These are phyloP conservation scores for Vanacampus margaritifer DNA, from an alignment of 2,113 vertebrate species.

Conservation along the genomic window DNA sequence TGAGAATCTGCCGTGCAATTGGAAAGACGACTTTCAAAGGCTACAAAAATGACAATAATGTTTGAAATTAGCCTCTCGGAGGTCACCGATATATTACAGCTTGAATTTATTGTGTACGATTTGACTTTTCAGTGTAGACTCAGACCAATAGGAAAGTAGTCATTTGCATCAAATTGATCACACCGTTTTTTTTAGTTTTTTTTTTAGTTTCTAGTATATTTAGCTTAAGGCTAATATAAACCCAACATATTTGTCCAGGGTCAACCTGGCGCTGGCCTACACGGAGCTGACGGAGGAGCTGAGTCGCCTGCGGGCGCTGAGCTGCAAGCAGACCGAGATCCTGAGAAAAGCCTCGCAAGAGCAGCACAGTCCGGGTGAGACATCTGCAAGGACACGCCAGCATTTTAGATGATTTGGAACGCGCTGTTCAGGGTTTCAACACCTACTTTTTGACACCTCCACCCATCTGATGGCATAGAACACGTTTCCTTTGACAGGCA, in stretches of 20 bases:
- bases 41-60: too few species aligned
- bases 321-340: slow-evolving; percentile 89
- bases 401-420: background rate
- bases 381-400: background rate
- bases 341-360: slow-evolving; percentile 88
- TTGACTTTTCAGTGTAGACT: too few species aligned
- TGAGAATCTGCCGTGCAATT: background rate
- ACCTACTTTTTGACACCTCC: background rate
- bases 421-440: background rate
- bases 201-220: too few species aligned
- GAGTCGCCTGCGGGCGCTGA: slow-evolving; percentile 83
- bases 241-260: slow-evolving; percentile 67
- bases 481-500: background rate
- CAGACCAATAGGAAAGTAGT: too few species aligned
- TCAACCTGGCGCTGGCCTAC: slow-evolving; percentile 94
- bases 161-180: background rate
- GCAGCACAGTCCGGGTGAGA: slow-evolving; percentile 74
- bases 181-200: background rate
- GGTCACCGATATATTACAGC: too few species aligned
- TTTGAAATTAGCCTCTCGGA: too few species aligned
- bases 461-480: background rate
- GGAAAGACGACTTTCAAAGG: too few species aligned
- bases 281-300: slow-evolving; percentile 94
- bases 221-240: too few species aligned
- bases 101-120: too few species aligned